These are phyloP conservation scores for Hydriomena furcata DNA, from an alignment of 2,888 invertebrate genomes.

Conservation along the genomic window DNA sequence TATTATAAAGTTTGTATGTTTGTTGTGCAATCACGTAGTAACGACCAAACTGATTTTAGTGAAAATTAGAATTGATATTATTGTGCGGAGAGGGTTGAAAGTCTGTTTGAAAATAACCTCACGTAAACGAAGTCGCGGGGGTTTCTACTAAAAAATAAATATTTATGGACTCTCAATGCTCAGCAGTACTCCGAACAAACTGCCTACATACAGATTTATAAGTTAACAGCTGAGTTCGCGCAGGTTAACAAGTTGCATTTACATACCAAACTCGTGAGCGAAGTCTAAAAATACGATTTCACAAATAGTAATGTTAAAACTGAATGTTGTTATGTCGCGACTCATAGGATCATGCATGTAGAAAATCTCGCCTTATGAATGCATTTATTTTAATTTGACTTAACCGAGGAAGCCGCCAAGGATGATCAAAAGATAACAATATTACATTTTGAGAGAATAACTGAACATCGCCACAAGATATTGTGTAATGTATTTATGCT, in stretches of 20 bases:
- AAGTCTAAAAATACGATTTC: constrained; percentile 71
- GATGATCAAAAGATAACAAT: no score
- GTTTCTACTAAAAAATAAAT: no score
- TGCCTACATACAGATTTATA: constrained; percentile 33
- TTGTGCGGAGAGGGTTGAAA: no score
- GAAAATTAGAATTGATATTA: no score
- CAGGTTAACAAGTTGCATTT: constrained; percentile 65
- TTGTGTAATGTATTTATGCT: background rate
- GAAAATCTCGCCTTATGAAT: constrained; percentile 6
- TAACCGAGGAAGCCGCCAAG: background rate
- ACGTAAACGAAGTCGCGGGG: no score
- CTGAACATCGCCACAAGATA: background rate
- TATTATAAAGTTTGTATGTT: no score
- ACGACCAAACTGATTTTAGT: no score
- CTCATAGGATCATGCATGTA: constrained; percentile 14
- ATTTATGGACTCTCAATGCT: constrained; percentile 11
- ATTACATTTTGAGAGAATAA: no score
- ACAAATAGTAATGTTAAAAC: constrained; percentile 44
- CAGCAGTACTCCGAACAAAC: constrained; percentile 14
- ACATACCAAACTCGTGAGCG: constrained; percentile 63
- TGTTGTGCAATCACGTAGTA: no score
- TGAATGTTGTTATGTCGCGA: constrained; percentile 28
- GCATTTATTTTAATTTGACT: constrained; percentile 5
- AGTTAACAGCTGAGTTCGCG: constrained; percentile 36
- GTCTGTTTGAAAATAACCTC: no score